These are phyloP conservation scores for Netelia melanura DNA, from an alignment of 2,888 invertebrate species.

Conservation along the genomic window DNA sequence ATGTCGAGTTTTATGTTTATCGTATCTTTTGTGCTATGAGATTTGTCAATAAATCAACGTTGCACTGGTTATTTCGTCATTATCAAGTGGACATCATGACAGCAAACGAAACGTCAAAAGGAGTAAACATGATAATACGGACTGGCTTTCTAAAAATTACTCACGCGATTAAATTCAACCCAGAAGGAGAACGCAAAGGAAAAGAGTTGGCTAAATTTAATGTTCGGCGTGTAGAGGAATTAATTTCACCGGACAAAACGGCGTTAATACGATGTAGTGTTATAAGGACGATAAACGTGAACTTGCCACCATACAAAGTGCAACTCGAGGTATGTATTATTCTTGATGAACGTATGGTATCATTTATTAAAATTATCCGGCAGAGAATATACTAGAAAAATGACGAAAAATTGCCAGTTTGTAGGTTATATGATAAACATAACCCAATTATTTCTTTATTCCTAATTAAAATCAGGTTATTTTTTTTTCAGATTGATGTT, in stretches of 20 bases:
- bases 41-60: not conserved
- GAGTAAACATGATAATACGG: not conserved
- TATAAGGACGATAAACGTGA: slow-evolving; percentile 1
- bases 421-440: slow-evolving; percentile 1
- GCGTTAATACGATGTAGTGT: not conserved
- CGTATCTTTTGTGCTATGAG: too few relatives aligned
- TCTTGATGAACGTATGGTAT: slow-evolving; percentile 1
- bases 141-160: slow-evolving; percentile 1
- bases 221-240: not conserved
- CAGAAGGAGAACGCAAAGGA: slow-evolving; percentile 5
- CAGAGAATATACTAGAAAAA: slow-evolving; percentile 1
- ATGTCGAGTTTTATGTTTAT: too few relatives aligned
- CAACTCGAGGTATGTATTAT: slow-evolving; percentile 3
- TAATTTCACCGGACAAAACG: not conserved
- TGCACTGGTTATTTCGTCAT: not conserved
- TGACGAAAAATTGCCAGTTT: not conserved
- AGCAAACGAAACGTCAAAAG: not conserved
- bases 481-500: slow-evolving; percentile 20
- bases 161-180: not conserved
- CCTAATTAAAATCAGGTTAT: not conserved
- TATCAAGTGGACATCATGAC: not conserved
- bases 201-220: not conserved
- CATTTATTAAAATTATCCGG: slow-evolving; percentile 3
- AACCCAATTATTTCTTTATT: slow-evolving; percentile 3
- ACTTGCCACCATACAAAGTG: slow-evolving; percentile 3